Percentiles rank a stretch among this genome's conserved stretches.
phyloP scores from a whole-genome alignment of 2,113 vertebrate genomes.

The Silurus meridionalis region DNA sequence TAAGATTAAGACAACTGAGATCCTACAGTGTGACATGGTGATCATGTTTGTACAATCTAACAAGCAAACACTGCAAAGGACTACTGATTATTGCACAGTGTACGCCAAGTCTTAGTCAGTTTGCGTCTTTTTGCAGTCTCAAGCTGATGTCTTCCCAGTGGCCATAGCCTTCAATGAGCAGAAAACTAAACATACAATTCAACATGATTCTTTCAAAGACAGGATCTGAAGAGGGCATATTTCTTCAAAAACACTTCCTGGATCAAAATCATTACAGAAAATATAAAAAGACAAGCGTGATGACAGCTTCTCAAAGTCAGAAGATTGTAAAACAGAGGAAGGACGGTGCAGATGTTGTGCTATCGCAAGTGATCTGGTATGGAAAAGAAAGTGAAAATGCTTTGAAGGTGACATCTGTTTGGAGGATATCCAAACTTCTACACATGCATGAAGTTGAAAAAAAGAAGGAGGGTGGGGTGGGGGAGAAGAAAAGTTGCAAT shows the following conservation, averaged over 20 bases:
- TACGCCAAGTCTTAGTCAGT: not conserved
- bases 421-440: slow-evolving; percentile 42
- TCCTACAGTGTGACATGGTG: too few species aligned
- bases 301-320: slow-evolving; percentile 15
- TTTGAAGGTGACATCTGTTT: slow-evolving; percentile 51
- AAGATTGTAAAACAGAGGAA: not conserved
- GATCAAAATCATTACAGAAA: not conserved
- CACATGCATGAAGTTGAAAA: slow-evolving; percentile 41
- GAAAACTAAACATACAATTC: not conserved
- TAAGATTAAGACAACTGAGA: too few species aligned
- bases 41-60: too few species aligned
- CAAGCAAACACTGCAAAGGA: too few species aligned
- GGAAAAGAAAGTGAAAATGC: slow-evolving; percentile 30
- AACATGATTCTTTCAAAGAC: not conserved
- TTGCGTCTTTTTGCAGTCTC: not conserved
- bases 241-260: not conserved
- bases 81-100: too few species aligned
- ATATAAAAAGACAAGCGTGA: not conserved
- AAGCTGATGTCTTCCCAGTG: not conserved
- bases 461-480: not conserved
- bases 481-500: slow-evolving; percentile 24
- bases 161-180: not conserved
- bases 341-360: slow-evolving; percentile 39
- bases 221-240: not conserved
- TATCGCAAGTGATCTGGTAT: slow-evolving; percentile 30